Conservation (phyloP, 2,797 vertebrate species). For the Lagodon rhomboides region DNA sequence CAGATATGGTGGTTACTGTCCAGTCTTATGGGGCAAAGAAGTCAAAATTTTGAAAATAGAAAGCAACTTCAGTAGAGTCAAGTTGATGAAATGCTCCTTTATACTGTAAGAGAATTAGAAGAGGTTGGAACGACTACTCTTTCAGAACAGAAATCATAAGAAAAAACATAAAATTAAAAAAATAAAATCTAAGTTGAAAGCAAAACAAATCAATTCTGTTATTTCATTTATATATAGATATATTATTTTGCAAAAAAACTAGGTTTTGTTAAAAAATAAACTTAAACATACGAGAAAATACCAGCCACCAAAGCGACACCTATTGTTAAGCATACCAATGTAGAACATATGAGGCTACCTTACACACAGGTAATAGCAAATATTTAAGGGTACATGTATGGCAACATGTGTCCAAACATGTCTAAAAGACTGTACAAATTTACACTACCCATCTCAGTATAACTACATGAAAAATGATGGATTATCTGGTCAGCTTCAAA, state of each 20-base stretch:
- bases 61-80: constrained; percentile 86
- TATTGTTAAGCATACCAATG: constrained; percentile 94
- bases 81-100: constrained; percentile 87
- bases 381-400: constrained; percentile 92
- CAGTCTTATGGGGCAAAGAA: constrained; percentile 79
- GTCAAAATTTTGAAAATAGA: constrained; percentile 83
- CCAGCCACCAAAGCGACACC: constrained; percentile 94
- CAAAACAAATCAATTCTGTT: constrained; percentile 88
- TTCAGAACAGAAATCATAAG: constrained; percentile 61
- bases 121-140: constrained; percentile 72
- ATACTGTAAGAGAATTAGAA: constrained; percentile 66
- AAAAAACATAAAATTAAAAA: constrained; percentile 76
- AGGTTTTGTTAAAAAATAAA: constrained; percentile 90
- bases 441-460: constrained; percentile 94
- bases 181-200: constrained; percentile 79
- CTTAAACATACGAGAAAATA: constrained; percentile 80
- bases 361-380: constrained; percentile 92
- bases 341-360: constrained; percentile 95
- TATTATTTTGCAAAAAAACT: constrained; percentile 92
- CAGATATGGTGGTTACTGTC: constrained; percentile 74
- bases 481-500: constrained; percentile 70
- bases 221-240: constrained; percentile 90
- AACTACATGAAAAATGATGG: constrained; percentile 90
- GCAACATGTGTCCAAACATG: constrained; percentile 93
- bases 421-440: constrained; percentile 99